A percentile compares a stretch with the other conserved stretches of the same genome.
phyloP scores from a whole-genome alignment of 2,888 invertebrate genomes.

The Trissolcus japonicus region DNA sequence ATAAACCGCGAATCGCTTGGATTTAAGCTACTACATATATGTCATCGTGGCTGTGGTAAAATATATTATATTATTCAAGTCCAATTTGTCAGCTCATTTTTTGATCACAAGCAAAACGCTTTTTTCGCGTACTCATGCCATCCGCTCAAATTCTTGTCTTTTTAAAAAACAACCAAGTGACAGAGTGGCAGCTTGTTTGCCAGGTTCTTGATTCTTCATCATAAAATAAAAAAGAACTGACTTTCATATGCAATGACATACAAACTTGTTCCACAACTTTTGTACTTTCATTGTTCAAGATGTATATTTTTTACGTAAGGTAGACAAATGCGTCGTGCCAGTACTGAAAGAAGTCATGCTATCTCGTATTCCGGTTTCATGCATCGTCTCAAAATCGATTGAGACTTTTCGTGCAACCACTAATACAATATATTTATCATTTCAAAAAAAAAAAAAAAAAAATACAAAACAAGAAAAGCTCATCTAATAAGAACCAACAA shows the following conservation, averaged over 20 bases:
- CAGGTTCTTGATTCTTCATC: constrained; percentile 39
- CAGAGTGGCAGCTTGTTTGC: constrained; percentile 14
- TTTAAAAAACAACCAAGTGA: background rate
- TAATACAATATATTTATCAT: background rate
- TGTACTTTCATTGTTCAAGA: constrained; percentile 57
- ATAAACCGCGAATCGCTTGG: constrained; percentile 14
- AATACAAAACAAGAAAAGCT: no score
- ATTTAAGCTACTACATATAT: no score
- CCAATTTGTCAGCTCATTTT: constrained; percentile 18
- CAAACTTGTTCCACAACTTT: constrained; percentile 57
- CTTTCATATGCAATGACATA: constrained; percentile 55
- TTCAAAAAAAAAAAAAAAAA: no score
- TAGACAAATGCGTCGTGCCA: constrained; percentile 54
- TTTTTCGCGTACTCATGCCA: background rate
- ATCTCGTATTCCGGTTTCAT: constrained; percentile 12
- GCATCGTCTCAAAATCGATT: constrained; percentile 26
- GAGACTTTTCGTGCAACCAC: constrained; percentile 19
- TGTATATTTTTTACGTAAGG: constrained; percentile 57
- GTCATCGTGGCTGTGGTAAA: constrained; percentile 8
- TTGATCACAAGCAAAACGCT: background rate
- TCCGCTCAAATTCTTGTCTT: background rate
- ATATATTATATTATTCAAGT: constrained; percentile 37
- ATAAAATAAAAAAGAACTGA: constrained; percentile 57
- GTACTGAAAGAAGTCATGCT: constrained; percentile 42
- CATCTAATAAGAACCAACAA: no score